Percentiles rank a stretch among this genome's conserved stretches.
Conservation (phyloP, 1,140 invertebrate genomes). For the Cyphomyrmex costatus region DNA sequence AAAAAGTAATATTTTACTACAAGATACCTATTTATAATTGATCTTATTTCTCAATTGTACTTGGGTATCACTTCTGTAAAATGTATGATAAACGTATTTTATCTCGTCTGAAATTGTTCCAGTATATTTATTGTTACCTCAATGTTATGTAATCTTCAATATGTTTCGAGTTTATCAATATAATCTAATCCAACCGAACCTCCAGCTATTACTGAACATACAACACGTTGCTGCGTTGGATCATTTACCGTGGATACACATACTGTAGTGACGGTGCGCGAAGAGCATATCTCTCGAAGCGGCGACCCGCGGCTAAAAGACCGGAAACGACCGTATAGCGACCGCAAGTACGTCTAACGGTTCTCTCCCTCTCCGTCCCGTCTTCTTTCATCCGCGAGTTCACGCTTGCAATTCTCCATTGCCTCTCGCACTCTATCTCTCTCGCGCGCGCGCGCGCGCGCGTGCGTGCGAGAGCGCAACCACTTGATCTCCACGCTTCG, state of each 20-base stretch:
- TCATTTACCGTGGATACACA: conserved; percentile 52
- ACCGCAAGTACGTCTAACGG: conserved; percentile 76
- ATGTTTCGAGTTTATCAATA: conserved; percentile 8
- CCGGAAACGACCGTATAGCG: conserved; percentile 74
- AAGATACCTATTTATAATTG: neutral
- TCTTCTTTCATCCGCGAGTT: conserved; percentile 62
- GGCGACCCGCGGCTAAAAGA: conserved; percentile 70
- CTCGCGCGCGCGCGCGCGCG: conserved; percentile 11
- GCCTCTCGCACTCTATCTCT: conserved; percentile 45
- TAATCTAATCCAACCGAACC: neutral
- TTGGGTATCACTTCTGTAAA: neutral
- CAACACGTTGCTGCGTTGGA: conserved; percentile 18
- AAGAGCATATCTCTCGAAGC: conserved; percentile 66
- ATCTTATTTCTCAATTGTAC: neutral
- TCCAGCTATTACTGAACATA: conserved; percentile 11
- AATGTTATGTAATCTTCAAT: neutral
- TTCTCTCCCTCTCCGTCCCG: conserved; percentile 49
- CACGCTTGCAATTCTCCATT: conserved; percentile 54
- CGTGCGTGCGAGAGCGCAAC: conserved; percentile 24
- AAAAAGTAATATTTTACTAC: neutral
- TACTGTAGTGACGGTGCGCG: conserved; percentile 55
- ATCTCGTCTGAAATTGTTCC: conserved; percentile 28
- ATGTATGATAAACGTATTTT: neutral
- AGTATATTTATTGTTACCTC: neutral
- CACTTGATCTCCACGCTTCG: conserved; percentile 55